A percentile compares a stretch with the other conserved stretches of the same genome.
Conservation (phyloP, 2,113 vertebrate genomes). For the Dunckerocampus dactyliophorus region DNA sequence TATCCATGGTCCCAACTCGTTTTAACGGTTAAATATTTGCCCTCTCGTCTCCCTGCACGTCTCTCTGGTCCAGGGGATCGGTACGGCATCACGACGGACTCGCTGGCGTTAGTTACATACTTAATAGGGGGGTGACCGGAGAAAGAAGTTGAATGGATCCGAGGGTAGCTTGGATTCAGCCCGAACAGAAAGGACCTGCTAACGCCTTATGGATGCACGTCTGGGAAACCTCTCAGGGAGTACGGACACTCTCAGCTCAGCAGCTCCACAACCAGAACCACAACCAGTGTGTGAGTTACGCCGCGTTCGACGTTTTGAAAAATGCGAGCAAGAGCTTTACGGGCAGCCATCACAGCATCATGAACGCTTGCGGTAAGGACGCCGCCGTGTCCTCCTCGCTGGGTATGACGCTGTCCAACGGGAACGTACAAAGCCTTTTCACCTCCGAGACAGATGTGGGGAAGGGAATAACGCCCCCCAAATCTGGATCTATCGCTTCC, state of each 20-base stretch:
- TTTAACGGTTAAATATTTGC: constrained; percentile 45
- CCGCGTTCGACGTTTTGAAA: constrained; percentile 73
- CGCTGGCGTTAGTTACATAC: constrained; percentile 45
- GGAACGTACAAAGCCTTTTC: constrained; percentile 30
- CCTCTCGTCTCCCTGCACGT: constrained; percentile 26
- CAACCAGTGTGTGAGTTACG: constrained; percentile 78
- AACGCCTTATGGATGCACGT: constrained; percentile 98
- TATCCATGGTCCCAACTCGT: constrained; percentile 55
- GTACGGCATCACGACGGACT: constrained; percentile 48
- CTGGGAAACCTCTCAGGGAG: constrained; percentile 95
- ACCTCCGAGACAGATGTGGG: constrained; percentile 47
- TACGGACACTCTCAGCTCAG: constrained; percentile 73
- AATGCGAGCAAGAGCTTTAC: constrained; percentile 61
- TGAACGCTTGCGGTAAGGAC: constrained; percentile 48
- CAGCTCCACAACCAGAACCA: constrained; percentile 72
- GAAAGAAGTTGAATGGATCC: constrained; percentile 91
- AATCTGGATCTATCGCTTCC: constrained; percentile 76
- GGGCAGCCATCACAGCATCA: constrained; percentile 30
- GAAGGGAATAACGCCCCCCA: constrained; percentile 68
- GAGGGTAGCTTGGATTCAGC: constrained; percentile 98
- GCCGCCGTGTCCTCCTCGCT: constrained; percentile 46
- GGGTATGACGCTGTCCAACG: constrained; percentile 47
- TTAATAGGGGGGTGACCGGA: constrained; percentile 51
- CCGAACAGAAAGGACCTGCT: constrained; percentile 97
- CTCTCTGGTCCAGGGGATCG: constrained; percentile 46